phyloP scores from a whole-genome alignment of 2,113 vertebrate genomes.

The Lasiurus cinereus region DNA sequence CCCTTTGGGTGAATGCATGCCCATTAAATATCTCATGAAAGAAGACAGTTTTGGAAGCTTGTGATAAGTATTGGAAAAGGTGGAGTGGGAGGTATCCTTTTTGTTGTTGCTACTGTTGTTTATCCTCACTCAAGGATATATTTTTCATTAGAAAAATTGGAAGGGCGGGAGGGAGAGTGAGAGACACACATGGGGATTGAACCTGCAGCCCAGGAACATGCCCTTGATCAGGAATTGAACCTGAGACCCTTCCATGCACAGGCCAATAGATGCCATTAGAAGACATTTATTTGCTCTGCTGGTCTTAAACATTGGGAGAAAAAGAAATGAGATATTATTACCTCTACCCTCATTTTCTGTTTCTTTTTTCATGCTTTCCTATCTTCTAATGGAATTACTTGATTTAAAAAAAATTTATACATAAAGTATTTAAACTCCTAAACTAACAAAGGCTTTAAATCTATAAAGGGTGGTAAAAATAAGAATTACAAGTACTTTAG shows the following conservation, averaged over 20 bases:
- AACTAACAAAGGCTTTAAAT: slow-evolving; percentile 58
- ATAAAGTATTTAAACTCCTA: slow-evolving; percentile 47
- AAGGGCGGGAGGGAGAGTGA: too few relatives aligned
- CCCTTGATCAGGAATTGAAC: too few relatives aligned
- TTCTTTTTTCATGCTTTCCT: slow-evolving; percentile 32
- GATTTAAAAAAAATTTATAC: neutral
- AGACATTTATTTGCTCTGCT: slow-evolving; percentile 59
- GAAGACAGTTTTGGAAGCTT: slow-evolving; percentile 23
- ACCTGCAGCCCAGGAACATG: too few relatives aligned
- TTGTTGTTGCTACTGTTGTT: too few relatives aligned
- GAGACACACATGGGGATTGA: too few relatives aligned
- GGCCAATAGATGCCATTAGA: neutral
- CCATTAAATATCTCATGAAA: neutral
- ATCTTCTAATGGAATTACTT: slow-evolving; percentile 60
- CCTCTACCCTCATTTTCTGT: neutral
- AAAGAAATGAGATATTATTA: slow-evolving; percentile 40
- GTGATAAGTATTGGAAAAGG: slow-evolving; percentile 14
- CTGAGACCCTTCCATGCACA: too few relatives aligned
- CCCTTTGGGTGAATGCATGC: neutral
- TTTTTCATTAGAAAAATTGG: too few relatives aligned
- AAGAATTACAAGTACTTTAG: neutral
- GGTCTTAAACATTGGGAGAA: slow-evolving; percentile 59
- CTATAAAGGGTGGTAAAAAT: slow-evolving; percentile 45
- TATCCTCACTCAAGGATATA: too few relatives aligned
- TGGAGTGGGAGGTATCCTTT: neutral